phyloP scores from a whole-genome alignment of 2,113 vertebrate species.

The Limnothrissa miodon region DNA sequence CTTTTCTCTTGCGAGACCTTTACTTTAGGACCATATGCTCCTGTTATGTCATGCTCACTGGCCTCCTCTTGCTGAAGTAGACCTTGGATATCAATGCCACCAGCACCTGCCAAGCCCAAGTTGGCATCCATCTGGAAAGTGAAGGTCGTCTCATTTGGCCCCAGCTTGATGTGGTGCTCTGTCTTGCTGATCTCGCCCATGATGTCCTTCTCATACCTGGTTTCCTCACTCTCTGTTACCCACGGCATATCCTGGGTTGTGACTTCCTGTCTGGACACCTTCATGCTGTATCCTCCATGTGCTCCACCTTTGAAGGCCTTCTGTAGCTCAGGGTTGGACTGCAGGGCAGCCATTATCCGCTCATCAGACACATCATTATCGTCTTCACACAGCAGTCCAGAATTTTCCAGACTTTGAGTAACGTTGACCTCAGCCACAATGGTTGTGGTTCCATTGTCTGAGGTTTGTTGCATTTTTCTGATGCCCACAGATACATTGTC shows the following conservation, averaged over 20 bases:
- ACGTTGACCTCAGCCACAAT: constrained; percentile 89
- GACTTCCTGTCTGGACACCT: constrained; percentile 53
- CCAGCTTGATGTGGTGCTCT: constrained; percentile 61
- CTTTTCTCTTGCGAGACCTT: constrained; percentile 78
- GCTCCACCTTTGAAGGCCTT: constrained; percentile 51
- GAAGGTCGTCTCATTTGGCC: constrained; percentile 74
- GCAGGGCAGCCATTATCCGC: constrained; percentile 60
- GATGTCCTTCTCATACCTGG: constrained; percentile 25
- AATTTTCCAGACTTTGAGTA: constrained; percentile 80
- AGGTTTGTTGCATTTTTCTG: constrained; percentile 77
- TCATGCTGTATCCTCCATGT: constrained; percentile 58
- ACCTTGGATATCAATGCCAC: constrained; percentile 48
- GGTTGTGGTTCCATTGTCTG: constrained; percentile 72
- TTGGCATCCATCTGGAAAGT: constrained; percentile 83
- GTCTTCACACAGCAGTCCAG: constrained; percentile 59
- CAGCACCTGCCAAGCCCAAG: constrained; percentile 44
- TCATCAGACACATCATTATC: constrained; percentile 68
- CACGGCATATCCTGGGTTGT: constrained; percentile 31
- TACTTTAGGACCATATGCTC: constrained; percentile 55
- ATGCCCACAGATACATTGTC: constrained; percentile 78
- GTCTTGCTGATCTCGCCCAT: constrained; percentile 54
- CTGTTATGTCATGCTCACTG: constrained; percentile 15
- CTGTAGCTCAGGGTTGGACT: constrained; percentile 52
- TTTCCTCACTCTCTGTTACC: constrained; percentile 30
- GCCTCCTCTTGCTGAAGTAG: constrained; percentile 37